Conservation (phyloP, 1,140 invertebrate genomes). For the Macrocentrus cingulum region DNA sequence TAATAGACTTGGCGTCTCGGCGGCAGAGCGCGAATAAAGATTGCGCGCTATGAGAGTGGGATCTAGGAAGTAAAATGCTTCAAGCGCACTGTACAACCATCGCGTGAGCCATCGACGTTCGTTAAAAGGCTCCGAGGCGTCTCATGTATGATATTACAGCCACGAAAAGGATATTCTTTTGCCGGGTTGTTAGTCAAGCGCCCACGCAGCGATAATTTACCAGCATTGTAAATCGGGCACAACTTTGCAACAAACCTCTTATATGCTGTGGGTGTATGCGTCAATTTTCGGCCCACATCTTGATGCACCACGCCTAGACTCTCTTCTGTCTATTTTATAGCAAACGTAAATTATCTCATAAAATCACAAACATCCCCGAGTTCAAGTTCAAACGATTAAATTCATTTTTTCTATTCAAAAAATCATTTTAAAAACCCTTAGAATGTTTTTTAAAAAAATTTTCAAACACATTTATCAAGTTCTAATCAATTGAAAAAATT, state of each 20-base stretch:
- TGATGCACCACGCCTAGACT: not conserved
- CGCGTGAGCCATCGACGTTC: slow-evolving; percentile 34
- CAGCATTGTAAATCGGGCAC: slow-evolving; percentile 38
- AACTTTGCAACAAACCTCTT: not conserved
- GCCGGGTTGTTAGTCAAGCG: slow-evolving; percentile 14
- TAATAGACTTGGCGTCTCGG: slow-evolving; percentile 24
- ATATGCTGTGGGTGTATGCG: slow-evolving; percentile 31
- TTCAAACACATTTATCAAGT: too few species aligned
- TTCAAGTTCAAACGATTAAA: not conserved
- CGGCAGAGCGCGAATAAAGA: slow-evolving; percentile 8
- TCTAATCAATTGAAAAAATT: too few species aligned
- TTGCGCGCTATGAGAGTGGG: not conserved
- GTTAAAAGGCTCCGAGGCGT: slow-evolving; percentile 8
- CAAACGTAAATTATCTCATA: slow-evolving; percentile 15
- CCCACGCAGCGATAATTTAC: slow-evolving; percentile 36
- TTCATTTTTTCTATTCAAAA: too few species aligned
- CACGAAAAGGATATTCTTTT: slow-evolving; percentile 7
- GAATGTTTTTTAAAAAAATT: too few species aligned
- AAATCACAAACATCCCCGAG: not conserved
- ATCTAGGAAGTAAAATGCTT: slow-evolving; percentile 15
- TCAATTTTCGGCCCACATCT: slow-evolving; percentile 42
- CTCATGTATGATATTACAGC: slow-evolving; percentile 1
- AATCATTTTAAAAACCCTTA: too few species aligned
- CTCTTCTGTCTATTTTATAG: slow-evolving; percentile 10
- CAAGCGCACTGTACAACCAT: slow-evolving; percentile 6